Evolutionary conservation across 2,797 vertebrate genomes (phyloP), one percentile per base, ranked within the genome.

Genomic region (Peromyscus nudipes): DNA sequence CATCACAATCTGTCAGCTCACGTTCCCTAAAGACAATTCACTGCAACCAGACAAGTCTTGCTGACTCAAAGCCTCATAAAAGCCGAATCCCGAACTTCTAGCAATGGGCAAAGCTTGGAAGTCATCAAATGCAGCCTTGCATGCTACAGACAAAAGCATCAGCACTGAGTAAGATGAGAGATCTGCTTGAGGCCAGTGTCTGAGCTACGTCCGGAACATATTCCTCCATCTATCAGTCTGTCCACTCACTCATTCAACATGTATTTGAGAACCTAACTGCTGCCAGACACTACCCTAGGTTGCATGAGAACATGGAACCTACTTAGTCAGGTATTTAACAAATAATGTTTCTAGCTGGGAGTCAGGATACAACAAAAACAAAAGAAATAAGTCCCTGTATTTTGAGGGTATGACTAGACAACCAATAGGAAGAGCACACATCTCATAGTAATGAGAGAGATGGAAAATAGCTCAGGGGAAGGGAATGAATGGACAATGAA

Each of bases 401-500:
- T 89, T 46, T 62, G 29, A 67, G 79, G 52, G 67, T 29, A 0
- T 37, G 0, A 49, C 1, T 37, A 52, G 64, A n/a, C 34, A 21
- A 40, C 62, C 76, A 37, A 3, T 55, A 64, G 40, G 65, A 67
- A 52, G 52, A 37, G 43, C 17, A 21, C 4, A 9, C 0, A 9
- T 43, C 65, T 40, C 76, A 52, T 0, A 0, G 65, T 13, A 80
- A 62, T 0, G 19, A 71, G 5, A 0, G 10, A 40, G 4, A 16
- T 0, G 34, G 52, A 55, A 49, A 64, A 8, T 16, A 31, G 64
- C 13, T 0, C 16, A 17, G 27, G 57, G n/a, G 1, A 52, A 16
- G 8, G 40, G 65, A 12, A 17, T 0, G 46, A 57, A 1, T 23
- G 21, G 57, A 79, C n/a, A 27, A 40, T 1, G 0, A 17, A 34